Evolutionary conservation across 2,888 invertebrate species (phyloP).

Genomic region (Dynastes tityus): DNA sequence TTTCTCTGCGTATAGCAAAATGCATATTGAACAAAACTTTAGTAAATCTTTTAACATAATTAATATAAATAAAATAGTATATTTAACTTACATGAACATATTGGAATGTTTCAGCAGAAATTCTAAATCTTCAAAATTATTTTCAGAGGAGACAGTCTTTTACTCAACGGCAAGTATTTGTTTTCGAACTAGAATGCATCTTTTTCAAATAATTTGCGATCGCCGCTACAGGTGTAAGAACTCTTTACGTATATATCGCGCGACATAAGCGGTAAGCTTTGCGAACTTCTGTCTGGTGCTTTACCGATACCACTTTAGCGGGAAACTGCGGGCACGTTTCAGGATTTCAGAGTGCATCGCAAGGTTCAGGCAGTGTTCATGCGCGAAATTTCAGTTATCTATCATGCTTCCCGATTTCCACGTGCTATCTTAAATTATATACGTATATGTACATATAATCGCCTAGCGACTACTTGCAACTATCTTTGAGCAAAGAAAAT

Average conservation of each 20-base stretch:
- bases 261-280: constrained; percentile 1
- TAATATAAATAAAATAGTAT: neutral
- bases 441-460: neutral
- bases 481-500: neutral
- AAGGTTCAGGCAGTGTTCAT: constrained; percentile 49
- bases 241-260: neutral
- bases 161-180: neutral
- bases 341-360: constrained; percentile 53
- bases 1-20: no score
- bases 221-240: neutral
- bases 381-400: constrained; percentile 49
- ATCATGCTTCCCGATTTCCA: constrained; percentile 17
- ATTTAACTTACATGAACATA: constrained; percentile 40
- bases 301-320: constrained; percentile 51
- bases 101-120: neutral
- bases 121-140: constrained; percentile 13
- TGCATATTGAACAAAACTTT: no score
- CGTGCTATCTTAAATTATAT: neutral
- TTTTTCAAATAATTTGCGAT: neutral
- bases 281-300: constrained; percentile 25
- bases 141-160: neutral
- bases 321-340: constrained; percentile 55
- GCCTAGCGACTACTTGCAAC: neutral
- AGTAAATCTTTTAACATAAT: no score
- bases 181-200: neutral